A percentile compares a stretch with the other conserved stretches of the same genome.
Evolutionary conservation across 2,113 vertebrate genomes (phyloP).

Genomic region (Eulemur macaco): DNA sequence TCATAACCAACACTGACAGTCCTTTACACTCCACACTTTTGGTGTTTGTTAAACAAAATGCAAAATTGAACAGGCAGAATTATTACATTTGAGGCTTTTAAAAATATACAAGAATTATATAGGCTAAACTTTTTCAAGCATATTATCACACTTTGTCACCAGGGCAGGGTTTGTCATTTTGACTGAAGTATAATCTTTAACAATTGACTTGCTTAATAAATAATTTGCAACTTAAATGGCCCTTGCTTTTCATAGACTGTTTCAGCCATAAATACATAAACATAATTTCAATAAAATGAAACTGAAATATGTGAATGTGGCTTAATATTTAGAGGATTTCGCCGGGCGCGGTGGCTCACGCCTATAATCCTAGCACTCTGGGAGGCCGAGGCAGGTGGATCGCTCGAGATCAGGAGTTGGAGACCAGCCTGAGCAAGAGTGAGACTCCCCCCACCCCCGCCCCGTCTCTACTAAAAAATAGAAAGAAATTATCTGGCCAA

Average conservation of each 20-base stretch:
- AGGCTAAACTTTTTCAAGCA: too few relatives aligned
- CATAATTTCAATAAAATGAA: conserved; percentile 34
- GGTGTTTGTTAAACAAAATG: neutral
- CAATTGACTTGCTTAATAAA: conserved; percentile 17
- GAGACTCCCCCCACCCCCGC: too few relatives aligned
- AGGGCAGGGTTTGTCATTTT: neutral
- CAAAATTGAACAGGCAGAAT: neutral
- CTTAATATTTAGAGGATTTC: conserved; percentile 3
- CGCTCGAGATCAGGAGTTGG: too few relatives aligned
- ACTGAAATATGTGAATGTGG: neutral
- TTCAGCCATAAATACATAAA: neutral
- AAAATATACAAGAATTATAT: neutral
- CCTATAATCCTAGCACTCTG: too few relatives aligned
- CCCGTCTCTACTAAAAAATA: too few relatives aligned
- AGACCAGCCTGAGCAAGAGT: too few relatives aligned
- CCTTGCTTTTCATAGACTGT: neutral
- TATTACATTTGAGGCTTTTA: neutral
- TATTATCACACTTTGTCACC: neutral
- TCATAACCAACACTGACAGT: neutral
- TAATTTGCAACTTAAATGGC: neutral
- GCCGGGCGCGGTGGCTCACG: too few relatives aligned
- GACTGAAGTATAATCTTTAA: neutral
- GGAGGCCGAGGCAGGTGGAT: too few relatives aligned
- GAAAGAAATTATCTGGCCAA: too few relatives aligned
- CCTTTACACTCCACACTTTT: neutral